Percentiles rank a stretch among this genome's conserved stretches.
phyloP scores from a whole-genome alignment of 2,888 invertebrate species.

The Polia nebulosa region DNA sequence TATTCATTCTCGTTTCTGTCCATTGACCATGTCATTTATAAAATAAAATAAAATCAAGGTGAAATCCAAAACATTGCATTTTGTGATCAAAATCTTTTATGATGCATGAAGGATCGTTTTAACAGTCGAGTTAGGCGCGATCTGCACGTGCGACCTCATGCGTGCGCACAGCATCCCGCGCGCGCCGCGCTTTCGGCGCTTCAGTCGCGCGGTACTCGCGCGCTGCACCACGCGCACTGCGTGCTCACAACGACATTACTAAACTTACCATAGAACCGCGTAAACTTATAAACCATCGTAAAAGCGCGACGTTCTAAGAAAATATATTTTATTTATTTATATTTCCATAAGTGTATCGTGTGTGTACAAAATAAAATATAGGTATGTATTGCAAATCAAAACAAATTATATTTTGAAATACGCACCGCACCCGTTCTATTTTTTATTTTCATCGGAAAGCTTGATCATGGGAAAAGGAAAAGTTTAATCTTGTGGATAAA shows the following conservation, averaged over 20 bases:
- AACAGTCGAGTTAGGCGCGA: constrained; percentile 5
- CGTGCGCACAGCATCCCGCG: constrained; percentile 65
- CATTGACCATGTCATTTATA: constrained; percentile 1
- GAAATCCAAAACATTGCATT: constrained; percentile 10
- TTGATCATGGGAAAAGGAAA: neutral
- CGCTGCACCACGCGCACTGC: constrained; percentile 71
- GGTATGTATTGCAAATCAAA: constrained; percentile 55
- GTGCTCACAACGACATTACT: constrained; percentile 23
- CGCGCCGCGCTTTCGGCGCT: constrained; percentile 63
- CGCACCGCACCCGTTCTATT: neutral
- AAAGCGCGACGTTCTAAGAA: constrained; percentile 33
- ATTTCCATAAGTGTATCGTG: constrained; percentile 41
- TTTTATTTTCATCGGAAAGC: constrained; percentile 2
- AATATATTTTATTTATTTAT: constrained; percentile 27
- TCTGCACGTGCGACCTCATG: constrained; percentile 39
- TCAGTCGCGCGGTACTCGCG: constrained; percentile 75
- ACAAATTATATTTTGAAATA: neutral
- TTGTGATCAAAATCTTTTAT: constrained; percentile 46
- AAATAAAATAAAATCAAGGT: constrained; percentile 35
- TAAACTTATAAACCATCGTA: constrained; percentile 32
- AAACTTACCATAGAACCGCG: constrained; percentile 35
- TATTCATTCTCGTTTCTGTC: neutral
- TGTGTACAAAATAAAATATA: constrained; percentile 43
- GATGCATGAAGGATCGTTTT: constrained; percentile 43
- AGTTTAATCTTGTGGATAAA: neutral